Base-by-base conservation (phyloP, 2,888 invertebrate genomes). In the Nemapogon koenigi region DNA sequence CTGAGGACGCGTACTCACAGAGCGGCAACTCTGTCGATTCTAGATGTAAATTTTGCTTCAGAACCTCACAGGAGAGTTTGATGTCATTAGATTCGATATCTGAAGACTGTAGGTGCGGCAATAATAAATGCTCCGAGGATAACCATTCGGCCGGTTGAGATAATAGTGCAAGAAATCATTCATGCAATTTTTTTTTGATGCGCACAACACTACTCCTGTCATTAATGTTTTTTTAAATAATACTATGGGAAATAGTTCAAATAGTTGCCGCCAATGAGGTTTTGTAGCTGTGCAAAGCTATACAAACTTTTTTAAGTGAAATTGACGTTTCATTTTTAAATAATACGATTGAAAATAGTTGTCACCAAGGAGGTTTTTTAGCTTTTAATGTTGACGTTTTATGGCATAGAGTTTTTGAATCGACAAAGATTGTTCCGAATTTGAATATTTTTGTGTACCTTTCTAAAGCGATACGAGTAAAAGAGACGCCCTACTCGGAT, bases 61-160 rank as follows among this genome's bases (percentile, higher is more conserved):
- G 78, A 4, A 66, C 62, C 0, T 79, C 79, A 0, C 79, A 79
- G 16, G 80, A 80, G 39, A 79, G 79, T 36, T 48, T 80, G 0
- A 71, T 78, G 63, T 79, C 79, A 0, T 28, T 79, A 2, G 79
- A 78, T 30, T 78, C 78, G 0, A 76, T 79, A 0, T 69, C 63
- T 0, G 79, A 80, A 41, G 78, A 78, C 40, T 75, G 75, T 18
- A 51, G 59, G 13, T 75, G 76, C 29, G 1, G 62, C 60, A 1
- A 63, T 67, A 1, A 57, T 28, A 13, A 7, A 4, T 13, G 13
- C 4, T 4, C 60, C 31, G 73, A 70, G 2, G 66, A 64, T 28
- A 51, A 52, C 0, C 59, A 62, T n/a, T 63, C 67, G 0, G 58
- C 61, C 7, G 69, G 70, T 59, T 72, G 51, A 41, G 37, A 26